Evolutionary conservation across 2,797 vertebrate genomes (phyloP), one percentile per base, ranked within the genome.

Genomic region (Acipenser transmontanus): DNA sequence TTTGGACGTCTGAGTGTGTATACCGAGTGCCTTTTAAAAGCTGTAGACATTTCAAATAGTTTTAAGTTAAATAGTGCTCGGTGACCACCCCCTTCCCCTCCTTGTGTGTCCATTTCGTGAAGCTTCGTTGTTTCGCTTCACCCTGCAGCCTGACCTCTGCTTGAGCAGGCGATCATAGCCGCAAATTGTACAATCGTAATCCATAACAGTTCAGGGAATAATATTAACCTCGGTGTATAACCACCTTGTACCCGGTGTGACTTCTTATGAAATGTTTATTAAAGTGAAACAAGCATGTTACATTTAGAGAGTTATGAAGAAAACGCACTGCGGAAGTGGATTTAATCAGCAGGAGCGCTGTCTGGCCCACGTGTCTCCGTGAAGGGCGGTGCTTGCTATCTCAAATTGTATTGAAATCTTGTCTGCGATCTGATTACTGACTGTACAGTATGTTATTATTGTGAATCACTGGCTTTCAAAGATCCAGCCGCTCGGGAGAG

Each of bases 311-410:
- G 73, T 82, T 73, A 71, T 65, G 78, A 73, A 65, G 72, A 63
- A 75, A 72, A 68, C 71, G 78, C 68, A 83, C 73, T 78, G 74
- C 89, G 89, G 90, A 92, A 92, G 89, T 90, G 81, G 73, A 67
- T 67, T 70, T 57, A 63, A 73, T 77, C 72, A 34, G 2, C 34
- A 34, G 34, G 2, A 34, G 34, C 3, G 4, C 34, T 73, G 75
- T 77, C 77, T 66, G 70, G 77, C 89, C 88, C 89, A 91, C 90
- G 88, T 91, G 90, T 90, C 84, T 89, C 63, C 71, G 69, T 75
- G 76, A 76, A 79, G 85, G 89, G 90, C 86, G 89, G 87, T 49
- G 82, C 74, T 76, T 49, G 82, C 74, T 76, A 34, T 34, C 34
- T 34, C 34, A 34, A 34, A 34, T 3, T 3, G 20, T 34, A 34